Base-by-base conservation (phyloP, 2,888 invertebrate genomes). In the Macrosiphum euphorbiae region DNA sequence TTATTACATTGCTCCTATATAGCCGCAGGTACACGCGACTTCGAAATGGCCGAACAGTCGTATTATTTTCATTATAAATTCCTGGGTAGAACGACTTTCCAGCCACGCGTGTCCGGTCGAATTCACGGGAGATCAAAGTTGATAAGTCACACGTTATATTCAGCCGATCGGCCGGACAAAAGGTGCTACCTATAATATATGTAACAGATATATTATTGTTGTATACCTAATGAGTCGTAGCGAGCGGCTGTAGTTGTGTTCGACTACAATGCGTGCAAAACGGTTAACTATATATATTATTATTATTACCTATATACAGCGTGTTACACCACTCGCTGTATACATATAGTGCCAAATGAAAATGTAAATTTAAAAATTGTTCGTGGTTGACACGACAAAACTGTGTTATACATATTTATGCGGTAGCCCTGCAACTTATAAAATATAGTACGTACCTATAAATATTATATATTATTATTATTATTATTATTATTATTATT, bases 401-500 rank as follows among this genome's bases (percentile, higher is more conserved):
- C 20, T 35, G 16, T 78, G 8, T 58, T 58, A 8, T 78, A 78
- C 78, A 78, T 78, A 78, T 78, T 78, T 20, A 78, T 78, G 78
- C 78, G 78, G 78, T 78, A 78, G 78, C 78, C 8, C 35, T 20
- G 78, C 78, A 3, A 20, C 35, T 78, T 35, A 78, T 35, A 20
- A 58, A 26, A 78, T 20, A 35, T n/a, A 11, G 20, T 35, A 8
- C 44, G 7, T 44, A 44, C 44, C 44, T 44, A 44, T 44, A 44
- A 44, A 44, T 44, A 44, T 44, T 41, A 67, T n/a, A 67, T 67
- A 67, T 67, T 67, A 35, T 67, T 78, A 78, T 67, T 67, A 67
- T 85, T 67, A 67, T 67, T 67, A 35, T 67, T 78, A 78, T 67
- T 67, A 67, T 85, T 26, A 85, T 86, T 50, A 44, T 86, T 47